Evolutionary conservation across 2,888 invertebrate species (phyloP), one percentile per base, ranked within the genome.

Genomic region (Agrotis puta): DNA sequence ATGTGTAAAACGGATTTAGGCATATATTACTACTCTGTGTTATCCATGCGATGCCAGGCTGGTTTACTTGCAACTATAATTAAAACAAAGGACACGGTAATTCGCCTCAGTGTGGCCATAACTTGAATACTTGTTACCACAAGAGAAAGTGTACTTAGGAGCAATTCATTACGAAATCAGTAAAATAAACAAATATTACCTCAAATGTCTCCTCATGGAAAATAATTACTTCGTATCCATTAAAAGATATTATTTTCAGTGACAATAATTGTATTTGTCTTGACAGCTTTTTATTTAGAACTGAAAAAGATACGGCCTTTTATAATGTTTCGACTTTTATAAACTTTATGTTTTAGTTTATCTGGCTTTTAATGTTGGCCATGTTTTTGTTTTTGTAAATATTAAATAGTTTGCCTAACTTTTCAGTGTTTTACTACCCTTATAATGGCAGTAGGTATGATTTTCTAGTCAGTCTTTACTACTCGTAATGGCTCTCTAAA

Each of bases 251-350:
- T 63, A 64, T 64, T 64, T 54, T 66, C 61, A 5, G 9, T 20
- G 24, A 64, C 39, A 69, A 61, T 56, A 39, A 39, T 72, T 57
- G 16, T 66, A 54, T 69, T 67, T 64, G 24, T 47, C 45, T 45
- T 64, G 77, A 58, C 66, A 62, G 45, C 22, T 61, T 70, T 78
- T 66, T 70, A 74, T 75, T 66, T 39, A 64, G 50, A 45, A 62
- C 13, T 54, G 43, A 57, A 70, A 57, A 56, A 47, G 27, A 64
- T 48, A 56, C 11, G 39, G 27, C 22, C 39, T 70, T 65, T 58
- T 53, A 53, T 50, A 47, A 62, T 43, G 18, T 67, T 70, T 51
- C 20, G 2, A 24, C 48, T 70, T 70, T 59, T 33, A 59, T 63
- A 48, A 64, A 53, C 2, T 59, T 51, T 39, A n/a, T 54, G 7